Evolutionary conservation across 2,888 invertebrate genomes (phyloP), one percentile per base, ranked within the genome.

Genomic region (Sinohyriopsis cumingii): DNA sequence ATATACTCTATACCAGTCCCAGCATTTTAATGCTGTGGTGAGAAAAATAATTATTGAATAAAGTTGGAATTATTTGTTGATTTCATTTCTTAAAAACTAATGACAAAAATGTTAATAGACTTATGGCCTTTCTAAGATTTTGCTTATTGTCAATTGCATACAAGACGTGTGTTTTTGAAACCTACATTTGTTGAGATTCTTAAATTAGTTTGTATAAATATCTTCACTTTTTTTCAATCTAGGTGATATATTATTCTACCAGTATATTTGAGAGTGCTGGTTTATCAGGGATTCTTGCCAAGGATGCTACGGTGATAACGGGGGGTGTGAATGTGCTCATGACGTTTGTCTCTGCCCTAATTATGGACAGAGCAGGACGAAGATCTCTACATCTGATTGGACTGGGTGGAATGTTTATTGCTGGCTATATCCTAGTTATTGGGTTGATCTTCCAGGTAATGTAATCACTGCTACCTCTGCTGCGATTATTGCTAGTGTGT

Each of bases 231-330:
- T 62, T 62, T 63, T 59, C 59, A 19, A 73, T 79, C 18, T 91
- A 96, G 96, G 96, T 98, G 83, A 96, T 98, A 91, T 98, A 97
- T 92, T 98, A 98, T 91, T 98, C 98, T 74, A 97, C 97, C 0
- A 95, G 95, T 67, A 96, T 97, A 79, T 97, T 97, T 91, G 88
- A 88, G 73, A 92, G 84, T 81, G 95, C 95, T 5, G 92, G 93
- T 0, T 90, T 97, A 53, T 90, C 89, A 2, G 91, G 91, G 0
- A 83, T 87, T 0, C 91, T 92, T 55, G 93, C 96, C 0, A 94
- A 95, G 82, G 94, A 93, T 75, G 96, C 96, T 0, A 96, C 96
- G 0, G 91, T 96, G 69, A 95, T 94, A 5, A 95, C 96, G 92
- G 96, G 95, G 2, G 92, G 93, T 0, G 94, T 96, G 91, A 97